Evolutionary conservation across 1,140 invertebrate genomes (phyloP).

Genomic region (Apis mellifera): Amel_HAv3.1 CM009936.2:8586501-8587000

Average conservation of each 20-base stretch:
- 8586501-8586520: constrained; percentile 15
- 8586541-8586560: neutral
- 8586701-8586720: no score
- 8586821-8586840: no score
- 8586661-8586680: no score
- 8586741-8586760: no score
- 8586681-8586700: no score
- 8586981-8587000: constrained; percentile 29
- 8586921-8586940: constrained; percentile 10
- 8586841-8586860: no score
- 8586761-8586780: no score
- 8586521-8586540: neutral
- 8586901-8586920: constrained; percentile 20
- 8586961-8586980: constrained; percentile 34
- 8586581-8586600: neutral
- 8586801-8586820: no score
- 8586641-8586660: no score
- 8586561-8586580: constrained; percentile 6
- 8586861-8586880: neutral
- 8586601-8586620: neutral
- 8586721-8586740: no score
- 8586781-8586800: no score
- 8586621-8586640: neutral
- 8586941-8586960: constrained; percentile 29
- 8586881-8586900: neutral